phyloP scores from a whole-genome alignment of 2,797 vertebrate genomes.

The Anomalospiza imberbis region DNA sequence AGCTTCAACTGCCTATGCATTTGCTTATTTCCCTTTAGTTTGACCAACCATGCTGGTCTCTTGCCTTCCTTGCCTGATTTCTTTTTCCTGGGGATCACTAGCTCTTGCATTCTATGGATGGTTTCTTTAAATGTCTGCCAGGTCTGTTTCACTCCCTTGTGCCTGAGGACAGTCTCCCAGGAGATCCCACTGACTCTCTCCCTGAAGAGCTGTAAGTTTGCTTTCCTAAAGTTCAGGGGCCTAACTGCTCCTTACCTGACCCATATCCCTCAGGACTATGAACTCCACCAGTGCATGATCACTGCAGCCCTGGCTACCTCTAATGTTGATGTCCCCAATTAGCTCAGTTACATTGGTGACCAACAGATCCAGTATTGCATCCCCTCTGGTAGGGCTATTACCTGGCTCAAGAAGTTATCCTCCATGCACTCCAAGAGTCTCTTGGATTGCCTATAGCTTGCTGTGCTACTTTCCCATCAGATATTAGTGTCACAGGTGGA shows the following conservation, averaged over 20 bases:
- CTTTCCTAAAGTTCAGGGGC: not conserved
- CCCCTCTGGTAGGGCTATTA: not conserved
- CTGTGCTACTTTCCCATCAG: not conserved
- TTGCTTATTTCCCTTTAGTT: not conserved
- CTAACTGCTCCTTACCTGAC: not conserved
- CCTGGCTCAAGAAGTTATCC: not conserved
- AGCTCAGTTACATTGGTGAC: not conserved
- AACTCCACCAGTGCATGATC: not conserved
- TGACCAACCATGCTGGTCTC: not conserved
- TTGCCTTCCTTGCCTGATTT: not conserved
- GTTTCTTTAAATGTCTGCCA: not conserved
- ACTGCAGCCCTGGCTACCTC: not conserved
- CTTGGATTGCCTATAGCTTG: not conserved
- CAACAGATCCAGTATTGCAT: not conserved
- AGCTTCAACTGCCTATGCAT: not conserved
- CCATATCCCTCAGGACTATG: not conserved
- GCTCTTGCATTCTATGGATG: not conserved
- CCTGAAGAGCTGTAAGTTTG: not conserved
- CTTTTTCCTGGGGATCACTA: not conserved
- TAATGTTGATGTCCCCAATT: not conserved
- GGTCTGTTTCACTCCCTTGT: not conserved
- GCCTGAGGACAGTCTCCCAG: not conserved
- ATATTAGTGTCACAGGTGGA: not conserved
- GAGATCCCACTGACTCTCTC: not conserved
- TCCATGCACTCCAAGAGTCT: not conserved